Evolutionary conservation across 2,888 invertebrate species (phyloP), one percentile per base, ranked within the genome.

Genomic region (Drosophila kanekoi): DNA sequence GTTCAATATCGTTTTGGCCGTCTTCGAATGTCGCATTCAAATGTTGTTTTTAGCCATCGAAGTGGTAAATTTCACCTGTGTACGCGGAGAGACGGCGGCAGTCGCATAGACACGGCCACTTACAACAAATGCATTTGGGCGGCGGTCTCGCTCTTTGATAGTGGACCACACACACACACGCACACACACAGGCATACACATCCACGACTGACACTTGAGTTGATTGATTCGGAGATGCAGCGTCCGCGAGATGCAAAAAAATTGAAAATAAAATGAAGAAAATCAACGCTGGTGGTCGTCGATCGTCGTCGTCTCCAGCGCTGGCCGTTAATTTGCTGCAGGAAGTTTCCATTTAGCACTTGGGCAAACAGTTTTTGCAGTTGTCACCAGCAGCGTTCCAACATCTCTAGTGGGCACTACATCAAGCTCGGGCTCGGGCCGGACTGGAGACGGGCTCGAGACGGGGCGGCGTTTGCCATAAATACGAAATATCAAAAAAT

Each of bases 11-110:
- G 59, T 53, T 44, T 54, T 77, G 73, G 73, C 65, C 72, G 78
- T 66, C 81, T 79, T 69, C 72, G 82, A 83, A 79, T 87, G 87
- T 83, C 87, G 86, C 84, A 86, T 86, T 86, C 76, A 79, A 87
- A 86, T 86, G 85, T 87, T 85, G 87, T 87, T 88, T 86, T 87
- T 87, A 88, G 72, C 79, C 79, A 65, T 72, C 81, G 68, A 84
- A 88, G 89, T 86, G 85, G 89, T 83, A 88, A 86, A 88, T 86
- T 86, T 86, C 85, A 86, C 85, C 85, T 86, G 85, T 86, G 81
- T 79, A 75, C 62, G 88, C 80, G 72, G 72, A 81, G 77, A 38
- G 64, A 51, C 48, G 56, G 23, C 57, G 41, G 37, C 47, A 51
- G 44, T 49, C 11, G 45, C 68, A 85, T 69, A 87, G 83, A 84